Base-by-base conservation (phyloP, 92 coral and sea anemone genomes). In the Umimayanthus kanabou region DNA sequence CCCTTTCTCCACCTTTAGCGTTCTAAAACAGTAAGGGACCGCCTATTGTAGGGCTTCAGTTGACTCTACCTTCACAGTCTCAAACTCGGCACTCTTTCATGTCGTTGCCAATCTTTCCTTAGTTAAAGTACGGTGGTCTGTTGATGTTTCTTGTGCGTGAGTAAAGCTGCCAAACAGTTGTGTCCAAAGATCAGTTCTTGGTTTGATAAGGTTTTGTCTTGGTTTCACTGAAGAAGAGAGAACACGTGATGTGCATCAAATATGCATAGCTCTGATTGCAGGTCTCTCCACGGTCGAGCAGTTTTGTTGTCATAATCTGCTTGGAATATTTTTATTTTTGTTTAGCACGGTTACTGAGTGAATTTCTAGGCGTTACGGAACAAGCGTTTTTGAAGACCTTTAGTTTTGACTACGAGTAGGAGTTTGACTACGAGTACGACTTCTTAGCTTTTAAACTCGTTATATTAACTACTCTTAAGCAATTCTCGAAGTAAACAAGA, bases 251-350 rank as follows among this genome's bases (percentile, higher is more conserved):
- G 22, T 20, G 6, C 58, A 43, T 83, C 78, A 83, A 83, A 83
- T 70, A 83, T 69, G 23, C 30, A 83, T 83, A 26, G 73, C 23
- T 18, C 47, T 2, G 29, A 65, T 28, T 25, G 37, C 87, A 83
- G 87, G 87, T 83, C 11, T 71, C 39, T 47, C 55, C 40, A 70
- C 87, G 87, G 78, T 83, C 78, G 64, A 83, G 9, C 47, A 33
- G 39, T 42, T 71, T 47, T 28, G 39, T 83, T 47, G 39, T 45
- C 73, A 71, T 40, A 45, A 69, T 29, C 65, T 69, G 10, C 18
- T 28, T n/a, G 74, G 6, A 82, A 82, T 40, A 55, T 43, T 83
- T 39, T 78, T 49, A 50, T 47, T 78, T 47, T 5, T 47, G 50
- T 39, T 42, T 18, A 70, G 53, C 49, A 13, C 39, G 9, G 20